These are phyloP conservation scores for Chloroclysta siterata DNA, from an alignment of 2,888 invertebrate species.

Conservation along the genomic window DNA sequence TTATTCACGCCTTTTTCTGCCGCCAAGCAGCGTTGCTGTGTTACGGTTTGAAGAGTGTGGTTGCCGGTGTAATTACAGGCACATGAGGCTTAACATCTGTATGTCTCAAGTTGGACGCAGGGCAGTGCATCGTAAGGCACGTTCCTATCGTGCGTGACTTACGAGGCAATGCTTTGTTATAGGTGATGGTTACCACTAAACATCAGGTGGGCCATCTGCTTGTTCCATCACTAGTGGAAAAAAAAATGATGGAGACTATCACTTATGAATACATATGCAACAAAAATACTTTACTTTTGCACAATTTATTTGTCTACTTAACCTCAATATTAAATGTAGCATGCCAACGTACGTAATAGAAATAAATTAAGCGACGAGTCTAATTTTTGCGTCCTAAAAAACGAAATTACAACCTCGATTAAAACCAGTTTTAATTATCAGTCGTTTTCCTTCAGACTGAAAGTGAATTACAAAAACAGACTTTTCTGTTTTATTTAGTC, in stretches of 20 bases:
- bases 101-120: too few relatives aligned
- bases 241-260: neutral
- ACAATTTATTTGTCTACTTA: slow-evolving; percentile 3
- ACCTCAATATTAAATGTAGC: slow-evolving; percentile 24
- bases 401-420: slow-evolving; percentile 46
- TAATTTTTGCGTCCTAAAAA: slow-evolving; percentile 45
- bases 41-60: too few relatives aligned
- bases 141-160: too few relatives aligned
- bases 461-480: slow-evolving; percentile 45
- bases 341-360: slow-evolving; percentile 34
- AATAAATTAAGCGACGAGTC: slow-evolving; percentile 35
- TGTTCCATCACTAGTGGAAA: too few relatives aligned
- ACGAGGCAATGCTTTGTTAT: too few relatives aligned
- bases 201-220: too few relatives aligned
- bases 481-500: slow-evolving; percentile 40
- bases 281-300: slow-evolving; percentile 9
- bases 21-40: too few relatives aligned
- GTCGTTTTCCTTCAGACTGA: slow-evolving; percentile 47
- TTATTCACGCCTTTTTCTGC: too few relatives aligned
- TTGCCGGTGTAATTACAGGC: too few relatives aligned
- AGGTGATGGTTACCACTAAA: too few relatives aligned
- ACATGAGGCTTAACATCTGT: too few relatives aligned
- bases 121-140: too few relatives aligned
- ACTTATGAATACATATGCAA: slow-evolving; percentile 4
- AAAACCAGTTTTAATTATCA: slow-evolving; percentile 42